Percentiles rank a stretch among this genome's conserved stretches.
Conservation (phyloP, 2,113 vertebrate genomes). For the Tachysurus vachellii region DNA sequence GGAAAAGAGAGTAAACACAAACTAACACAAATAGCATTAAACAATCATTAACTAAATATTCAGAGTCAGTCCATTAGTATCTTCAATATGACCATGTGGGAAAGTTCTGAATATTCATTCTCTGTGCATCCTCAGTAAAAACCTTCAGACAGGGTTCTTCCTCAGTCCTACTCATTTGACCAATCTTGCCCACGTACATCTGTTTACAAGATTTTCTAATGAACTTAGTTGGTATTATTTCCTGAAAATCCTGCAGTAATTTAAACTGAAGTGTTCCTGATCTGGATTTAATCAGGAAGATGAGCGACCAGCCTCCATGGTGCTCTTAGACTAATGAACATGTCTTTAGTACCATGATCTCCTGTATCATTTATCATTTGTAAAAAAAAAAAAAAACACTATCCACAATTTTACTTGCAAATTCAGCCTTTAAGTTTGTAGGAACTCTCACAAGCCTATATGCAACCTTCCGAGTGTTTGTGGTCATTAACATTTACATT, state of each 20-base stretch:
- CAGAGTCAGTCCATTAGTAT: background rate
- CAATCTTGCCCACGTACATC: background rate
- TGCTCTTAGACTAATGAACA: background rate
- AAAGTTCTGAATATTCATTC: background rate
- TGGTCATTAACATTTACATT: background rate
- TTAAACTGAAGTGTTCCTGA: background rate
- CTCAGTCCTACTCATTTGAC: background rate
- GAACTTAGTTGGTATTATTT: background rate
- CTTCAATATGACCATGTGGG: background rate
- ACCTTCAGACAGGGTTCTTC: background rate
- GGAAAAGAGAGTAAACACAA: no score
- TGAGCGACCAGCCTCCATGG: no score
- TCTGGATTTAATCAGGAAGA: background rate
- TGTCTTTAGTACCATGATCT: background rate
- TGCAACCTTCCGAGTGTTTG: background rate
- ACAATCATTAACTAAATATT: no score
- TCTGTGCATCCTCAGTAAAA: background rate
- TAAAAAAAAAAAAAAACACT: no score
- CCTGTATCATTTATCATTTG: background rate
- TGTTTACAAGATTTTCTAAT: background rate
- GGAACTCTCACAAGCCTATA: no score
- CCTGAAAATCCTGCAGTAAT: background rate
- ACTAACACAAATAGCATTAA: no score
- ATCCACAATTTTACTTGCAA: background rate
- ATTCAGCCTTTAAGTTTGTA: background rate